Evolutionary conservation across 2,888 invertebrate species (phyloP), one percentile per base, ranked within the genome.

Genomic region (Nomada ruficornis): DNA sequence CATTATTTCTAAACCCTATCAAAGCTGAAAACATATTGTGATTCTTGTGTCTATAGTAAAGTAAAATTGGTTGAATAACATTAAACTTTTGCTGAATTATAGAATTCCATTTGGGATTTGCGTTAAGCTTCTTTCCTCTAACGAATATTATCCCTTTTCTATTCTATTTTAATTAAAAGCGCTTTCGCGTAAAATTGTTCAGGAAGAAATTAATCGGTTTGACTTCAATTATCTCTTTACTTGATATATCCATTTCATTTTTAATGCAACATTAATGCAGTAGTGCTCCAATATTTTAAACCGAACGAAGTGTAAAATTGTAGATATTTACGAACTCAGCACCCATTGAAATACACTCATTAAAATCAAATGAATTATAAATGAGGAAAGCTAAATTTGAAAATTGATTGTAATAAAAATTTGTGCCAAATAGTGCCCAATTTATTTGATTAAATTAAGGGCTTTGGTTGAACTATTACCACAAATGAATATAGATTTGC

Each of bases 91-190:
- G 23, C 47, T 0, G 26, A 50, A 26, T 50, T 23, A 11, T n/a
- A 44, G 44, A 47, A 55, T 62, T 29, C 23, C 62, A 52, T 62
- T 63, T 26, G 15, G 54, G 64, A 72, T 72, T 63, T 13, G 42
- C n/a, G 54, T 26, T 72, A 67, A 67, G 20, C 67, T 36, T 55
- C 55, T 42, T 42, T 54, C 15, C 20, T 42, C 54, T 18, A 42
- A 23, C 23, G 15, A 36, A 15, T 23, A 42, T 55, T 55, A 55
- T 5, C 18, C 36, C 13, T 67, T 54, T 13, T 36, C 29, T 54
- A 50, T 52, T 54, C 29, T 54, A n/a, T 15, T 54, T 54, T 55
- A 68, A 55, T 55, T 42, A 68, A 55, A n/a, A 55, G 10, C 23
- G 5, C n/a, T 50, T 18, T 29, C 52, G 15, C 47, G n/a, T 18